Conservation (phyloP, 1,140 invertebrate species). For the Zophobas atratus region DNA sequence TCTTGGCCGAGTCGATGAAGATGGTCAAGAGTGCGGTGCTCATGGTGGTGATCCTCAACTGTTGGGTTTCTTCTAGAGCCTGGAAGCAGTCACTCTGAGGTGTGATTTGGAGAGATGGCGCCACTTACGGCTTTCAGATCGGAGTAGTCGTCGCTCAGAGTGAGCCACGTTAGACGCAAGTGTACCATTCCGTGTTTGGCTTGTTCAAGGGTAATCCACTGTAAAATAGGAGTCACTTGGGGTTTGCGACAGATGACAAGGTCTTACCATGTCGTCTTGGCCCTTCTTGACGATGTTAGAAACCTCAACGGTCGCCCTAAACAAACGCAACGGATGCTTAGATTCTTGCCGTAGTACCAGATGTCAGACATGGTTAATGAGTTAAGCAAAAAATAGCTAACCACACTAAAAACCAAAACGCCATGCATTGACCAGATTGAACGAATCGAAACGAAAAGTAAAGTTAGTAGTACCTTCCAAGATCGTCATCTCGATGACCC, state of each 20-base stretch:
- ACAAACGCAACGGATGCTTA: slow-evolving; percentile 11
- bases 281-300: slow-evolving; percentile 77
- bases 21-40: slow-evolving; percentile 86
- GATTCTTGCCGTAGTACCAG: neutral
- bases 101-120: slow-evolving; percentile 2
- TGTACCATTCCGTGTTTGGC: slow-evolving; percentile 95
- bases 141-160: slow-evolving; percentile 78
- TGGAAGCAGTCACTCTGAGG: slow-evolving; percentile 64
- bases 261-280: slow-evolving; percentile 76
- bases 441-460: slow-evolving; percentile 35
- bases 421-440: slow-evolving; percentile 16
- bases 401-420: slow-evolving; percentile 15
- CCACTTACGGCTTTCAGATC: slow-evolving; percentile 82
- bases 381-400: slow-evolving; percentile 38
- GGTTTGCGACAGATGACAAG: too few relatives aligned
- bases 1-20: slow-evolving; percentile 91
- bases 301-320: slow-evolving; percentile 74
- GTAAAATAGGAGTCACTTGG: slow-evolving; percentile 53
- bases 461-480: slow-evolving; percentile 80
- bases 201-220: slow-evolving; percentile 96
- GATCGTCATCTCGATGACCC: slow-evolving; percentile 81
- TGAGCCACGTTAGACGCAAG: slow-evolving; percentile 89
- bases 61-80: slow-evolving; percentile 84
- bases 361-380: slow-evolving; percentile 11
- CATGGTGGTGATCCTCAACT: slow-evolving; percentile 81